These are phyloP conservation scores for Drosophila lacteicornis DNA, from an alignment of 1,140 invertebrate species.

Conservation along the genomic window DNA sequence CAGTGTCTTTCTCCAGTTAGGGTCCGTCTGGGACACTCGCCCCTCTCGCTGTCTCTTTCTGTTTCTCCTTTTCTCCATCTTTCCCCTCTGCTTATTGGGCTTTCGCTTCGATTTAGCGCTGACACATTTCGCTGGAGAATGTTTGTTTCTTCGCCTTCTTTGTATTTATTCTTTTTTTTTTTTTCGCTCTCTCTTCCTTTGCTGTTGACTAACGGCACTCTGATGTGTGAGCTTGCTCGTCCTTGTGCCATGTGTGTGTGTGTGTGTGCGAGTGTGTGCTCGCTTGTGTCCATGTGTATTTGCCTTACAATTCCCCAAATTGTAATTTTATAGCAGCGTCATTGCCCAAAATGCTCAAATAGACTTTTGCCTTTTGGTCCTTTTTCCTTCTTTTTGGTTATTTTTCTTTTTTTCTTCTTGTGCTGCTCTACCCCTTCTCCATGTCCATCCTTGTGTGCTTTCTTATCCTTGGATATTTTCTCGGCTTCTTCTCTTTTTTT, in stretches of 20 bases:
- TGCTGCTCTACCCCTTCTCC: background rate
- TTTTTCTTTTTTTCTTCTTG: background rate
- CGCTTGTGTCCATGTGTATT: slow-evolving; percentile 39
- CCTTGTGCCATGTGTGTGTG: slow-evolving; percentile 29
- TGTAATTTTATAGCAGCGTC: slow-evolving; percentile 81
- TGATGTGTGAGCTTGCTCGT: slow-evolving; percentile 46
- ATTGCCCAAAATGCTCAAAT: slow-evolving; percentile 80
- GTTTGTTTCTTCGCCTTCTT: slow-evolving; percentile 22
- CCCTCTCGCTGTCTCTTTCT: background rate
- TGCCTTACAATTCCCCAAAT: slow-evolving; percentile 81
- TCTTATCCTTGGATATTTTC: slow-evolving; percentile 42
- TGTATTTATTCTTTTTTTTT: background rate
- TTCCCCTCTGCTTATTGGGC: slow-evolving; percentile 53
- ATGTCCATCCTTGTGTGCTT: slow-evolving; percentile 23
- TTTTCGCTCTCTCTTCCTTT: slow-evolving; percentile 16
- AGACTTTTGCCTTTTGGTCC: slow-evolving; percentile 63
- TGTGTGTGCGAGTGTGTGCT: slow-evolving; percentile 20
- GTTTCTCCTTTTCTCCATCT: background rate
- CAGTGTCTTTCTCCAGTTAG: background rate
- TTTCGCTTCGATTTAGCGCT: slow-evolving; percentile 75
- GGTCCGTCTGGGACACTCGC: slow-evolving; percentile 19
- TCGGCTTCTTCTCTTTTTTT: background rate
- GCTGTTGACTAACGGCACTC: slow-evolving; percentile 64
- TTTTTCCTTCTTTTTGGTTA: slow-evolving; percentile 18
- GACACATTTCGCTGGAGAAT: slow-evolving; percentile 72